Evolutionary conservation across 2,888 invertebrate species (phyloP), one percentile per base, ranked within the genome.

Genomic region (Periphyllus acericola): DNA sequence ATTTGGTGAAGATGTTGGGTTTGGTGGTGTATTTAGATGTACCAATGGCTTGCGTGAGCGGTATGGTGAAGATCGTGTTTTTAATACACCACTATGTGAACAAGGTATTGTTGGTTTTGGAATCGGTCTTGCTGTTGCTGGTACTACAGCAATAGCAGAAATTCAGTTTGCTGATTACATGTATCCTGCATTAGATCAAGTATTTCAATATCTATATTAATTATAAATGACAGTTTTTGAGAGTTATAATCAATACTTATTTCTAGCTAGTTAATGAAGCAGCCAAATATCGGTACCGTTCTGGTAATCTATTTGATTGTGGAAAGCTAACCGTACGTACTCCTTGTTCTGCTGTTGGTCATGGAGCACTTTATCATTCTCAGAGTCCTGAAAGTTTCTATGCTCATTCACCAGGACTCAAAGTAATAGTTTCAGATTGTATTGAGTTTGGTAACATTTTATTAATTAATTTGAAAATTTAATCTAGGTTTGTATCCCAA

Each of bases 161-260:
- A 98, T 99, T 91, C 99, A 99, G 92, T 99, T 99, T 92, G 99
- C 98, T 0, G 99, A 99, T 92, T 99, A 99, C 91, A 99, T 99
- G 90, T 98, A 96, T 91, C 99, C 99, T 5, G 99, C 99, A 1
- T 99, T 99, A 92, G 99, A 99, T 93, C 99, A 99, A 94, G 96
- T 97, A 90, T 55, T 84, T 89, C 34, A 40, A 74, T 74, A 46
- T 21, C 90, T 90, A 34, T 88, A 36, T 74, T 9, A n/a, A 9
- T 68, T 68, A 29, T 34, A 66, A 34, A 52, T 36, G 2, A 21
- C 4, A 21, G 29, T 29, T 72, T 32, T 36, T 72, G 29, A 6
- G 46, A 74, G 9, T 82, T 32, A 34, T 66, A 29, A 55, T 21
- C 8, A n/a, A 68, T 68, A 68, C 32, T 29, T 52, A 72, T 52